Percentiles rank a stretch among this genome's conserved stretches.
phyloP scores from a whole-genome alignment of 2,888 invertebrate species.

The Eupelmus urozonus region DNA sequence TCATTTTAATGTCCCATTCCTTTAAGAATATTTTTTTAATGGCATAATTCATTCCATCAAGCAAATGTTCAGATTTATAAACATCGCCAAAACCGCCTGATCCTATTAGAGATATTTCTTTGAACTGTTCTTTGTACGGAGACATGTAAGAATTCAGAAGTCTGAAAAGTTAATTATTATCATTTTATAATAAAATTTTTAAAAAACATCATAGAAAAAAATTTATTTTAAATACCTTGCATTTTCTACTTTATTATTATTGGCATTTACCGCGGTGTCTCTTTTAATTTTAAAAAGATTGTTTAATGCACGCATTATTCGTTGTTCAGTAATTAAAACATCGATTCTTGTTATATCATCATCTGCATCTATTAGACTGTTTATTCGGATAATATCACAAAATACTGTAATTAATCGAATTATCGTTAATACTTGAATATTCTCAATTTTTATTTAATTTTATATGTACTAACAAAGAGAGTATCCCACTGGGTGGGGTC shows the following conservation, averaged over 20 bases:
- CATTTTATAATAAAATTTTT: neutral
- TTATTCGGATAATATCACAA: conserved; percentile 20
- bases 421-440: neutral
- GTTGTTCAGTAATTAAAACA: conserved; percentile 2
- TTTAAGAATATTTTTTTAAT: conserved; percentile 30
- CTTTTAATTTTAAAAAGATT: conserved; percentile 14
- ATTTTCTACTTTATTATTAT: neutral
- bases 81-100: conserved; percentile 11
- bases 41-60: conserved; percentile 19
- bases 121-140: neutral
- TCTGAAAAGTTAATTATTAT: conserved; percentile 1
- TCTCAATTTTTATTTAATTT: neutral
- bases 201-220: too few relatives aligned
- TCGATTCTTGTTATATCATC: neutral
- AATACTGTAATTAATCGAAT: neutral
- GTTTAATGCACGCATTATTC: conserved; percentile 6
- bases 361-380: conserved; percentile 7
- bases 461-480: neutral
- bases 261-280: neutral
- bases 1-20: neutral
- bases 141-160: neutral
- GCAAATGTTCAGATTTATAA: neutral
- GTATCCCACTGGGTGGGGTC: too few relatives aligned
- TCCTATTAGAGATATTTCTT: conserved; percentile 1
- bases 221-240: neutral